Conservation (phyloP, 2,888 invertebrate genomes). For the Tinea semifulvella region DNA sequence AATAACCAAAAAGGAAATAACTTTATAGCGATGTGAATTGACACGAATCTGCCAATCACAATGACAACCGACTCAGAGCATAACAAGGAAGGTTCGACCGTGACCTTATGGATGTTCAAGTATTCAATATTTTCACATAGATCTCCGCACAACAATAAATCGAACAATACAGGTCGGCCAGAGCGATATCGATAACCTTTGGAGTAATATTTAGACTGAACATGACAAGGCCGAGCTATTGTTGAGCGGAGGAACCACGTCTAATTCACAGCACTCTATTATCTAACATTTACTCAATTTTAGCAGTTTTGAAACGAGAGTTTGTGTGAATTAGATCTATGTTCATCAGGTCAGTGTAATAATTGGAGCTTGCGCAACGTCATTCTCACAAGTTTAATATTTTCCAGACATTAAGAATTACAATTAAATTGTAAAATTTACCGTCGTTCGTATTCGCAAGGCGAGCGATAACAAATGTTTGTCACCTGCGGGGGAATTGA, state of each 20-base stretch:
- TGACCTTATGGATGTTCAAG: slow-evolving; percentile 46
- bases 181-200: slow-evolving; percentile 45
- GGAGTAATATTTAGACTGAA: slow-evolving; percentile 53
- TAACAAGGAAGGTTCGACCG: no score
- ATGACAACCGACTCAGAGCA: background rate
- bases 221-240: slow-evolving; percentile 46
- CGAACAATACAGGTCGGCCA: slow-evolving; percentile 13
- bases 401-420: no score
- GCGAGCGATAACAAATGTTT: slow-evolving; percentile 31
- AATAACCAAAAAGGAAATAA: slow-evolving; percentile 3
- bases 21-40: slow-evolving; percentile 1
- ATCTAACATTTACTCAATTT: background rate
- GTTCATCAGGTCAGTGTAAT: no score
- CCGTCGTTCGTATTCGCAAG: slow-evolving; percentile 23
- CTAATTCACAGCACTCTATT: slow-evolving; percentile 1
- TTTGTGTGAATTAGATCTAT: no score
- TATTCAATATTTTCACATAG: slow-evolving; percentile 6
- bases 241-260: slow-evolving; percentile 22
- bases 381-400: no score
- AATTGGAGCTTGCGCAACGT: no score
- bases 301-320: background rate
- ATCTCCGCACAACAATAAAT: slow-evolving; percentile 6
- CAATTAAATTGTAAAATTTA: slow-evolving; percentile 25
- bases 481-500: slow-evolving; percentile 29
- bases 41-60: background rate